Conservation (phyloP, 2,113 vertebrate genomes). For the Podiceps cristatus region DNA sequence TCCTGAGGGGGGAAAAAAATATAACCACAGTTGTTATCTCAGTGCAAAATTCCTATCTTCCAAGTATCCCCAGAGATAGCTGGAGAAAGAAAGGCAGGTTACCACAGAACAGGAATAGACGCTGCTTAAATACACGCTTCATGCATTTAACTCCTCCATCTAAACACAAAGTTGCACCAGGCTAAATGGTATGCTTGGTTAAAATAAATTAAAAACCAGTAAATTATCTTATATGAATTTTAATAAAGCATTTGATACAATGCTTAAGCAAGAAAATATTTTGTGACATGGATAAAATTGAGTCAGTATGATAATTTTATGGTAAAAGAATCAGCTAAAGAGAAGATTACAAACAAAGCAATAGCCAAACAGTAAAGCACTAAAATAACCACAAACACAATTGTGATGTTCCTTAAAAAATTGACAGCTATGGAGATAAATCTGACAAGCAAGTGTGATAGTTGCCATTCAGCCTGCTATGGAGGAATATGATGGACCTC, state of each 20-base stretch:
- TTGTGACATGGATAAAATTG: background rate
- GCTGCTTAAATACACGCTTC: background rate
- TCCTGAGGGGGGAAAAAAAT: conserved; percentile 60
- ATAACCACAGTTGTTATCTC: background rate
- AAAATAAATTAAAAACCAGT: background rate
- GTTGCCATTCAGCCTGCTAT: background rate
- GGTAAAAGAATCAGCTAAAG: background rate
- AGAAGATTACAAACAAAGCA: background rate
- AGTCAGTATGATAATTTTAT: background rate
- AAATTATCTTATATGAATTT: background rate
- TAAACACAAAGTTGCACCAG: background rate
- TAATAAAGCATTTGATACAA: background rate
- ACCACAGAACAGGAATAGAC: background rate
- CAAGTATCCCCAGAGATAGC: background rate
- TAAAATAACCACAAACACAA: background rate
- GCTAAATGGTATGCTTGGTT: background rate
- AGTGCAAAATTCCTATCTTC: background rate
- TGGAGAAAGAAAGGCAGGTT: background rate
- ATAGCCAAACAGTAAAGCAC: background rate
- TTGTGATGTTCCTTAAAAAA: background rate
- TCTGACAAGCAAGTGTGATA: background rate
- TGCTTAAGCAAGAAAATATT: background rate
- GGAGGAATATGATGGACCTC: background rate
- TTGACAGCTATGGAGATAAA: background rate
- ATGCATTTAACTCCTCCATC: background rate